phyloP scores from a whole-genome alignment of 2,113 vertebrate species.

The Eulacestoma nigropectus region DNA sequence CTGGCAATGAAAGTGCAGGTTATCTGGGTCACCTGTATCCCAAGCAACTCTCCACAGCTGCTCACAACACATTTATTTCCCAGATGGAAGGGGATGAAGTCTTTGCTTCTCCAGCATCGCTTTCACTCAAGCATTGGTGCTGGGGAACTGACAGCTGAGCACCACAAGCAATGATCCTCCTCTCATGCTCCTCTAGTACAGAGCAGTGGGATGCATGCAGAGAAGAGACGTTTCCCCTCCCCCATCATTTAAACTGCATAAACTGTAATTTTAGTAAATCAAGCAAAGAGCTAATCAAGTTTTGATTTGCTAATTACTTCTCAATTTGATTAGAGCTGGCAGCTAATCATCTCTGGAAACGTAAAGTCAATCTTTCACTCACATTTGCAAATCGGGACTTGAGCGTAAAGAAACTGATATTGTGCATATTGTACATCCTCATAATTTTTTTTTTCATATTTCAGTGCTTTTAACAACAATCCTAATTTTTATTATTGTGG shows the following conservation, averaged over 20 bases:
- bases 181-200: not conserved
- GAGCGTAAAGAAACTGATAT: slow-evolving; percentile 45
- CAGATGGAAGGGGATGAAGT: not conserved
- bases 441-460: slow-evolving; percentile 1
- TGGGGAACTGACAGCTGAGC: not conserved
- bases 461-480: slow-evolving; percentile 38
- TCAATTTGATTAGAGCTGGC: slow-evolving; percentile 84
- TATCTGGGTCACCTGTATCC: not conserved
- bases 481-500: not conserved
- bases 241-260: slow-evolving; percentile 79
- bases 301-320: slow-evolving; percentile 85
- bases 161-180: not conserved
- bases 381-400: slow-evolving; percentile 70
- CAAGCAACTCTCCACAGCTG: not conserved
- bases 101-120: not conserved
- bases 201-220: not conserved
- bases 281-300: slow-evolving; percentile 83
- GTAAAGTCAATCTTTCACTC: slow-evolving; percentile 79
- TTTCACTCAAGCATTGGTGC: not conserved
- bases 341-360: slow-evolving; percentile 80
- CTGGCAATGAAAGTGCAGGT: not conserved
- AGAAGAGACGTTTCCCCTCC: slow-evolving; percentile 71
- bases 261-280: slow-evolving; percentile 85
- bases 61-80: not conserved
- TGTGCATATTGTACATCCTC: slow-evolving; percentile 25